Conservation (phyloP, 2,113 vertebrate genomes). For the Trematocara zebra region DNA sequence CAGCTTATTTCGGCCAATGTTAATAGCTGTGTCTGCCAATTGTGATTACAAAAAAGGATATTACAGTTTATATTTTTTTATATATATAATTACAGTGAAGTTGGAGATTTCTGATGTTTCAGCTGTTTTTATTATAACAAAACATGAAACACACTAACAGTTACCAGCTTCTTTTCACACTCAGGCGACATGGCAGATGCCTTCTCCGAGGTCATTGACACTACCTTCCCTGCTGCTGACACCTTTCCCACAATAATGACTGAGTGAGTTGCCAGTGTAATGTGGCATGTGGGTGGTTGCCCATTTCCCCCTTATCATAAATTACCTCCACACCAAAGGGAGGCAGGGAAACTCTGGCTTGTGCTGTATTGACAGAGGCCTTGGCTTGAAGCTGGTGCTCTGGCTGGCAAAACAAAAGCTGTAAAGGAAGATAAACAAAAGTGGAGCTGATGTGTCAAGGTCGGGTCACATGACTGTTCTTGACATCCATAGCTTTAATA, state of each 20-base stretch:
- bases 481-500: background rate
- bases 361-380: background rate
- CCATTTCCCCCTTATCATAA: background rate
- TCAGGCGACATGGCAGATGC: background rate
- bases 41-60: background rate
- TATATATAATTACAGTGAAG: background rate
- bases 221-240: background rate
- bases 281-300: background rate
- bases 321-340: background rate
- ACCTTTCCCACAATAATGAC: background rate
- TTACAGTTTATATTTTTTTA: background rate
- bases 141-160: background rate
- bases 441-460: background rate
- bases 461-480: background rate
- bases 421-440: slow-evolving; percentile 22
- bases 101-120: background rate
- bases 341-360: background rate
- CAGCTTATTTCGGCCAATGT: background rate
- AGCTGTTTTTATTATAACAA: background rate
- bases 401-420: background rate
- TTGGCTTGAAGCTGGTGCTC: background rate
- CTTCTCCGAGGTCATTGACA: background rate
- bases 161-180: background rate
- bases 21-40: background rate
- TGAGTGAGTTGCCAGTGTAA: background rate